These are phyloP conservation scores for Drosophila pseudotakahashii DNA, from an alignment of 2,888 invertebrate species.

Conservation along the genomic window DNA sequence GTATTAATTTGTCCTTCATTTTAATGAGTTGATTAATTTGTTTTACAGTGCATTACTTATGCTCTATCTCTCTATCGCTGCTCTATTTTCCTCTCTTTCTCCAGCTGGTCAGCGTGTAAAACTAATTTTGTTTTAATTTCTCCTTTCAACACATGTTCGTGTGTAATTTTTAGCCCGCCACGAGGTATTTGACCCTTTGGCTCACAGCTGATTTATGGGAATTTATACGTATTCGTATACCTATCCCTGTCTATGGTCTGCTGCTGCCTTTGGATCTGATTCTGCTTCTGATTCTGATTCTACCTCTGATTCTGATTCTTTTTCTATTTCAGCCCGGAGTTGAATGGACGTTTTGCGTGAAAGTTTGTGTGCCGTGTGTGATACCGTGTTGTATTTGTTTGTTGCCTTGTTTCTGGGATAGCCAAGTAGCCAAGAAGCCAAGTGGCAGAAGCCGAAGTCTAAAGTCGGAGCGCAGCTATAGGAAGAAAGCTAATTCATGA, in stretches of 20 bases:
- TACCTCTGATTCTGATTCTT: conserved; percentile 13
- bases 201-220: conserved; percentile 80
- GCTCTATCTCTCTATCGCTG: not conserved
- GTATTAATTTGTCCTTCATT: not conserved
- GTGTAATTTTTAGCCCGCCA: conserved; percentile 71
- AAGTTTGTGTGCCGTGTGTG: conserved; percentile 64
- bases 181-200: conserved; percentile 79
- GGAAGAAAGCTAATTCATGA: conserved; percentile 76
- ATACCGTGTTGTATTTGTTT: conserved; percentile 53
- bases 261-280: conserved; percentile 41
- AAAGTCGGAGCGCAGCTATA: conserved; percentile 36
- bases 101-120: conserved; percentile 58
- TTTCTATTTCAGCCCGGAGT: conserved; percentile 48
- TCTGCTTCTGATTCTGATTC: conserved; percentile 30
- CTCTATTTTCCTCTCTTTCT: conserved; percentile 13
- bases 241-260: conserved; percentile 49
- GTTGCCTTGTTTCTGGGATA: conserved; percentile 56
- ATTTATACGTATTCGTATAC: conserved; percentile 70
- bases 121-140: conserved; percentile 76
- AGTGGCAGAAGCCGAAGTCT: conserved; percentile 32
- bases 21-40: not conserved
- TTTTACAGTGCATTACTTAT: conserved; percentile 1
- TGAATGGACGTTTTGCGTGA: conserved; percentile 80
- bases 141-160: conserved; percentile 77
- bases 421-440: conserved; percentile 11